phyloP scores from a whole-genome alignment of 2,113 vertebrate species.

The Pristiophorus japonicus region DNA sequence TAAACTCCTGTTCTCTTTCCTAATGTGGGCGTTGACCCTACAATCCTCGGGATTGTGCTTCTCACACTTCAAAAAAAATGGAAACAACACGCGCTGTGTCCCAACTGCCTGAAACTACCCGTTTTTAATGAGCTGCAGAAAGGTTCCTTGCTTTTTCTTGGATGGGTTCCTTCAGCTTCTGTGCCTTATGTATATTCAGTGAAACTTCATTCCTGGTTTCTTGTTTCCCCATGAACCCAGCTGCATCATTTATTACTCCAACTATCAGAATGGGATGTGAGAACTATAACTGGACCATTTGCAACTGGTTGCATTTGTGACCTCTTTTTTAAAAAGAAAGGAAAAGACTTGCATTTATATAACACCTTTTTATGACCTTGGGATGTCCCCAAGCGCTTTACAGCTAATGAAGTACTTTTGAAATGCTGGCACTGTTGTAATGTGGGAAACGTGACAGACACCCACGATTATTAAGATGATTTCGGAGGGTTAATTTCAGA shows the following conservation, averaged over 20 bases:
- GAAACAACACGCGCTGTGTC: not conserved
- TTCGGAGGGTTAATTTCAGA: not conserved
- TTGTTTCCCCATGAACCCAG: not conserved
- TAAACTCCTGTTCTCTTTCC: not conserved
- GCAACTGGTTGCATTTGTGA: not conserved
- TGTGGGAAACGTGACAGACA: not conserved
- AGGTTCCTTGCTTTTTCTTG: not conserved
- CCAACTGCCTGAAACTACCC: not conserved
- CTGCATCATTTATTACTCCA: not conserved
- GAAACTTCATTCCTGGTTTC: not conserved
- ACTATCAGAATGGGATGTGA: not conserved
- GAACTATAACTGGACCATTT: not conserved
- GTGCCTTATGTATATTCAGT: not conserved
- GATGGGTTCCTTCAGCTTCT: not conserved
- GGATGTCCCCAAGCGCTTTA: not conserved
- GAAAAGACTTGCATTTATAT: not conserved
- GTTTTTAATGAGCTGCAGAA: not conserved
- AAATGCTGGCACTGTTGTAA: not conserved
- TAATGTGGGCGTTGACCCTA: not conserved
- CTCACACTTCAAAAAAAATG: not conserved
- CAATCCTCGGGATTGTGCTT: not conserved
- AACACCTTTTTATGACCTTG: not conserved
- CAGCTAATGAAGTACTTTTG: not conserved
- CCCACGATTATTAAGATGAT: not conserved
- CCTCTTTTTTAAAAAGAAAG: not conserved